Evolutionary conservation across 2,113 vertebrate genomes (phyloP).

Genomic region (Eonycteris spelaea): DNA sequence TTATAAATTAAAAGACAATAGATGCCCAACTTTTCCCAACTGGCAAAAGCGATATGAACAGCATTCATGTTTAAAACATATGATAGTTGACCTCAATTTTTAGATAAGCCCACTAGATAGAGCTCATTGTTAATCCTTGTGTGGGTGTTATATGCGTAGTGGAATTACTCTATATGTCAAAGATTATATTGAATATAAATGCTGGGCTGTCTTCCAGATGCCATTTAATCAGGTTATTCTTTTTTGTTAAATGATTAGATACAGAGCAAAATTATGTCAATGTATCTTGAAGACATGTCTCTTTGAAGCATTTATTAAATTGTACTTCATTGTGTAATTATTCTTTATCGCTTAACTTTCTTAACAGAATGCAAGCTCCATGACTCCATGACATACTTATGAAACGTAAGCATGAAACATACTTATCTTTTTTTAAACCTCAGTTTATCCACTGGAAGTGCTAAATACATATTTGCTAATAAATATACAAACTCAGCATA

Average conservation of each 20-base stretch:
- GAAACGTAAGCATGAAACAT: not conserved
- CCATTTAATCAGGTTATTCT: not conserved
- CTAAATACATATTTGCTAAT: not conserved
- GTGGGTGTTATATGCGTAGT: not conserved
- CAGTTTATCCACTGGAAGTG: not conserved
- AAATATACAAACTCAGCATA: not conserved
- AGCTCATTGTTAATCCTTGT: not conserved
- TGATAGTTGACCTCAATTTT: not conserved
- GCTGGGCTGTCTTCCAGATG: not conserved
- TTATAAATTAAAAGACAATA: not conserved
- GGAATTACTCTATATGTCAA: not conserved
- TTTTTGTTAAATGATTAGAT: not conserved
- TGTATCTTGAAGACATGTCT: not conserved
- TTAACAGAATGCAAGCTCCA: not conserved
- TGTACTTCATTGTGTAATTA: not conserved
- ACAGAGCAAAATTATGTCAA: not conserved
- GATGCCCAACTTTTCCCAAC: not conserved
- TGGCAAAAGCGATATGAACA: not conserved
- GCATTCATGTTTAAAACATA: not conserved
- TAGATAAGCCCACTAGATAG: not conserved
- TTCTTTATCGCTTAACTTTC: not conserved
- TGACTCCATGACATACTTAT: no score
- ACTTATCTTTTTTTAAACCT: not conserved
- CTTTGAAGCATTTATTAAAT: not conserved
- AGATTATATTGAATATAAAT: not conserved